Conservation (phyloP, 2,113 vertebrate genomes). For the Myiagra hebetior region DNA sequence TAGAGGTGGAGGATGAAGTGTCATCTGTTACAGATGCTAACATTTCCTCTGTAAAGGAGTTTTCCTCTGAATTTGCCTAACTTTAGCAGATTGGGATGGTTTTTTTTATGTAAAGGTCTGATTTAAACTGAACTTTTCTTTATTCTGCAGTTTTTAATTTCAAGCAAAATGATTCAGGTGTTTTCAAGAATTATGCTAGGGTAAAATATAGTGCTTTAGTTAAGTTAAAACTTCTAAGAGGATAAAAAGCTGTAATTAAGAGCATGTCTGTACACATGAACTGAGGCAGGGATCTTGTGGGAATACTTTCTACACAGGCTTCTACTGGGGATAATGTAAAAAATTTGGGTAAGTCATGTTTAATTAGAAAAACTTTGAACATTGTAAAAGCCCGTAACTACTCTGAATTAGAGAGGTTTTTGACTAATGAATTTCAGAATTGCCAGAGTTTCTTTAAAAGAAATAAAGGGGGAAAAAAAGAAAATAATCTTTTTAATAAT, state of each 20-base stretch:
- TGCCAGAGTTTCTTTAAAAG: neutral
- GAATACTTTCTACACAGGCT: neutral
- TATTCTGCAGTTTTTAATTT: neutral
- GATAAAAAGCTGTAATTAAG: constrained; percentile 1
- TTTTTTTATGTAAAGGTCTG: neutral
- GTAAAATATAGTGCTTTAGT: neutral
- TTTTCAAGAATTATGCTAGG: neutral
- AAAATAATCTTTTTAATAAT: neutral
- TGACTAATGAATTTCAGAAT: neutral
- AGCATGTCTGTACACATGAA: neutral
- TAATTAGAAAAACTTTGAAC: neutral
- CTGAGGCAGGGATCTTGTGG: neutral
- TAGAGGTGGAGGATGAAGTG: neutral
- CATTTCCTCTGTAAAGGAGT: neutral
- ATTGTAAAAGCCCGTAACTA: neutral
- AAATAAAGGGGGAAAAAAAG: neutral
- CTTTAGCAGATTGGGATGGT: neutral
- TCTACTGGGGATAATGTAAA: neutral
- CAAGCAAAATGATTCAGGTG: neutral
- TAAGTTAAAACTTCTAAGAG: neutral
- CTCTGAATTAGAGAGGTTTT: neutral
- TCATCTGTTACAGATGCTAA: neutral
- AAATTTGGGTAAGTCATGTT: neutral
- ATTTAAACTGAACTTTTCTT: neutral
- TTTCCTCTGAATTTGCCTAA: neutral